Percentiles rank a stretch among this genome's conserved stretches.
Evolutionary conservation across 2,113 vertebrate species (phyloP).

Genomic region (Solea senegalensis): DNA sequence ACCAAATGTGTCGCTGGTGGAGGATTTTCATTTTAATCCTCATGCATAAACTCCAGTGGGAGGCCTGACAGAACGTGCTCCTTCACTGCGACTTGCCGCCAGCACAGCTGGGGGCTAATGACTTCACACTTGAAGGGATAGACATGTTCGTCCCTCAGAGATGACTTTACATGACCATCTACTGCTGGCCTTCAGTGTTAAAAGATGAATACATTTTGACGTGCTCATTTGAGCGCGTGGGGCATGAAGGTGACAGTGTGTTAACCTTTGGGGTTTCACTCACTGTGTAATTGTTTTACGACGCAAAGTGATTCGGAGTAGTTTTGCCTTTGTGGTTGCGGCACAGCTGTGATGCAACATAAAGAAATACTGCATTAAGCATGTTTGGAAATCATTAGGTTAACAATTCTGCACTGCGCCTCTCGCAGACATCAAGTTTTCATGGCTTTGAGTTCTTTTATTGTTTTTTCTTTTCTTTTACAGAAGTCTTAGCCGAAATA

Average conservation of each 20-base stretch:
- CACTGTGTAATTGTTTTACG: constrained; percentile 45
- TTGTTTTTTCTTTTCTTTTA: constrained; percentile 10
- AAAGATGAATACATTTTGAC: constrained; percentile 42
- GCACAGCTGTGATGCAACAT: constrained; percentile 16
- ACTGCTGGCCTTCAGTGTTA: constrained; percentile 16
- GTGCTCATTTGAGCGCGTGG: constrained; percentile 44
- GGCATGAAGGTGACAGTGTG: constrained; percentile 52
- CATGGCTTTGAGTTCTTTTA: constrained; percentile 1
- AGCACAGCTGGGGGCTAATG: constrained; percentile 54
- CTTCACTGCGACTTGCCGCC: constrained; percentile 21
- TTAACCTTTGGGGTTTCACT: constrained; percentile 39
- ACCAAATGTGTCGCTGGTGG: constrained; percentile 1
- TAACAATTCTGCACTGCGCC: constrained; percentile 2
- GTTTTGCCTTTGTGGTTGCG: constrained; percentile 32
- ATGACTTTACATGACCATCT: constrained; percentile 29
- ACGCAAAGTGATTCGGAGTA: constrained; percentile 19
- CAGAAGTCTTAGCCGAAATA: constrained; percentile 39
- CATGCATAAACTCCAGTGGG: neutral
- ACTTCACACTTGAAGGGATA: constrained; percentile 49
- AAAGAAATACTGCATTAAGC: constrained; percentile 14
- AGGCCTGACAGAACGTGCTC: neutral
- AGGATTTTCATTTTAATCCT: constrained; percentile 24
- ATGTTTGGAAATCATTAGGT: constrained; percentile 20
- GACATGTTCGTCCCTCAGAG: constrained; percentile 21
- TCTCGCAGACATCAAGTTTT: constrained; percentile 30